Base-by-base conservation (phyloP, 1,140 invertebrate genomes). In the Drosophila azteca region DNA sequence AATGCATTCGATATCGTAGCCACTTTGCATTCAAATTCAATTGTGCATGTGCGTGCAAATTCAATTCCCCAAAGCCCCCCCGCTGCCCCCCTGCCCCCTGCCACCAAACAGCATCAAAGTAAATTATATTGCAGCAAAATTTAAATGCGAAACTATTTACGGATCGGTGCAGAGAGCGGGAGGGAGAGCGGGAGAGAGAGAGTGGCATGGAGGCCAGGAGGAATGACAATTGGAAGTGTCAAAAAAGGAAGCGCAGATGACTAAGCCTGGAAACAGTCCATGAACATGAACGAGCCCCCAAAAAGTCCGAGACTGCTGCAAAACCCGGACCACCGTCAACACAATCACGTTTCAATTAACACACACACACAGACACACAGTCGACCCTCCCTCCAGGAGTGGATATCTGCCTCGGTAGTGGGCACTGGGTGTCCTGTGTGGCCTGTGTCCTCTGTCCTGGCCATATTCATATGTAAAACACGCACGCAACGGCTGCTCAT, bases 311-410 rank as follows among this genome's bases (percentile, higher is more conserved):
- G 43, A 31, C 50, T 15, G 11, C 48, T 20, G 17, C 17, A 20
- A 24, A 20, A 45, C 54, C 55, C 63, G 35, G 35, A 39, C 26
- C 35, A 61, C 60, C 74, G 63, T 58, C 43, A 49, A 63, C 79
- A 73, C 79, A 87, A 87, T 88, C 79, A 87, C 79, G 82, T 87
- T 87, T 87, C 82, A 87, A 87, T 87, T 87, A 87, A 87, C 83
- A 79, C 79, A 77, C 66, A 88, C 68, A 68, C 64, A 67, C 43
- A 59, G 53, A 45, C 65, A 31, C 31, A 31, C 29, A 31, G 31
- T 11, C 31, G 31, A 35, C 31, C 31, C 9, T 35, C 31, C 31
- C 9, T 35, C 31, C 11, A 50, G 54, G 6, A 43, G 52, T 17
- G 31, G 17, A 20, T 29, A 52, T 15, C 58, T 13, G 35, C 35